Conservation (phyloP, 30 jellyfish, hydroid and myxozoan species). For the Aurelia coerulea region DNA sequence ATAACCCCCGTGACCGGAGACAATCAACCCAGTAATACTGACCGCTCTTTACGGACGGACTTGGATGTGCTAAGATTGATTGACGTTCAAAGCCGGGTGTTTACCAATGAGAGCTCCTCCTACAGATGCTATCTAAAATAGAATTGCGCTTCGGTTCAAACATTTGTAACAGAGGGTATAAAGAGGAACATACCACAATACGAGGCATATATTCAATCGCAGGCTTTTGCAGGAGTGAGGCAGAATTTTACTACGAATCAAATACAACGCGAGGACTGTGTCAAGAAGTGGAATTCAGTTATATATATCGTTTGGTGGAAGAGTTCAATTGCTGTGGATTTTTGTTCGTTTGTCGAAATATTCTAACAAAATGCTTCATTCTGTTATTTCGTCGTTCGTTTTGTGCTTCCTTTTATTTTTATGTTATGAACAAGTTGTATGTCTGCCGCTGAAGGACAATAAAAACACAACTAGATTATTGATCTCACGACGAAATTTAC, state of each 20-base stretch:
- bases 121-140: background rate
- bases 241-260: too few species aligned
- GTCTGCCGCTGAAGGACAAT: conserved; percentile 42
- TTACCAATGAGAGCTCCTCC: conserved; percentile 36
- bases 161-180: conserved; percentile 10
- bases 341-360: too few species aligned
- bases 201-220: background rate
- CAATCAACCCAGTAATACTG: conserved; percentile 47
- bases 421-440: conserved; percentile 20
- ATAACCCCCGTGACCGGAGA: conserved; percentile 54
- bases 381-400: background rate
- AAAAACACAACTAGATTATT: conserved; percentile 25
- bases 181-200: background rate
- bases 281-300: too few species aligned
- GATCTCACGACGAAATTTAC: background rate
- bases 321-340: too few species aligned
- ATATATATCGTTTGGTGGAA: too few species aligned
- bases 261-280: too few species aligned
- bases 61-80: conserved; percentile 51
- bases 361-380: too few species aligned
- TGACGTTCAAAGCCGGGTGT: conserved; percentile 56
- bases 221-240: too few species aligned
- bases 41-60: conserved; percentile 50
- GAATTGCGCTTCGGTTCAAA: conserved; percentile 21
- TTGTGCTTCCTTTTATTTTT: conserved; percentile 3